phyloP scores from a whole-genome alignment of 2,113 vertebrate species.

The Orthochromis malagaraziensis region DNA sequence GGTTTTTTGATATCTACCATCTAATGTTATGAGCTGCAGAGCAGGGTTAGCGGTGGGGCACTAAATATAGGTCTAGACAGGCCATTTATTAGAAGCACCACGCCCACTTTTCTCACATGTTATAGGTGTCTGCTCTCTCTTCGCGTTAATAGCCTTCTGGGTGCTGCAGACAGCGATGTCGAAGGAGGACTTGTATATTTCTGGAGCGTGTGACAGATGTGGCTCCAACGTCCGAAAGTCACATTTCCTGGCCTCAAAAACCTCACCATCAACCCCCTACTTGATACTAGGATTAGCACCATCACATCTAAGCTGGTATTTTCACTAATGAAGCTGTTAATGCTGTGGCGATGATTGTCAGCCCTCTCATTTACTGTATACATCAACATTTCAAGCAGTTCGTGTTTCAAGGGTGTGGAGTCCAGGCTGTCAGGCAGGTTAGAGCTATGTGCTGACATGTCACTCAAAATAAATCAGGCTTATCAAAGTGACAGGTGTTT shows the following conservation, averaged over 20 bases:
- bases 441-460: conserved; percentile 78
- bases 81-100: conserved; percentile 80
- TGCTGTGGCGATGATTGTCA: not conserved
- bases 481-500: conserved; percentile 84
- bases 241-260: not conserved
- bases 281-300: not conserved
- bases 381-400: not conserved
- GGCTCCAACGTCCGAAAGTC: not conserved
- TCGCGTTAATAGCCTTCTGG: conserved; percentile 83
- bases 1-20: conserved; percentile 37
- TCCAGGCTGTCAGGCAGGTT: conserved; percentile 70
- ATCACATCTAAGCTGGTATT: not conserved
- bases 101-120: conserved; percentile 74
- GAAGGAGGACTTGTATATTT: conserved; percentile 80
- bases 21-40: conserved; percentile 8
- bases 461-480: conserved; percentile 83
- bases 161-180: conserved; percentile 78
- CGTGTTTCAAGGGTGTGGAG: not conserved
- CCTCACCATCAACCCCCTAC: not conserved
- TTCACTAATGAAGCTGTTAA: not conserved
- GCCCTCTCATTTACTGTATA: not conserved
- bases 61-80: conserved; percentile 65
- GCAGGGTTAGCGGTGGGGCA: conserved; percentile 16
- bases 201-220: not conserved
- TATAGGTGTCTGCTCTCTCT: conserved; percentile 79